Conservation (phyloP, 1,140 invertebrate genomes). For the Geopemphigus sp. region DNA sequence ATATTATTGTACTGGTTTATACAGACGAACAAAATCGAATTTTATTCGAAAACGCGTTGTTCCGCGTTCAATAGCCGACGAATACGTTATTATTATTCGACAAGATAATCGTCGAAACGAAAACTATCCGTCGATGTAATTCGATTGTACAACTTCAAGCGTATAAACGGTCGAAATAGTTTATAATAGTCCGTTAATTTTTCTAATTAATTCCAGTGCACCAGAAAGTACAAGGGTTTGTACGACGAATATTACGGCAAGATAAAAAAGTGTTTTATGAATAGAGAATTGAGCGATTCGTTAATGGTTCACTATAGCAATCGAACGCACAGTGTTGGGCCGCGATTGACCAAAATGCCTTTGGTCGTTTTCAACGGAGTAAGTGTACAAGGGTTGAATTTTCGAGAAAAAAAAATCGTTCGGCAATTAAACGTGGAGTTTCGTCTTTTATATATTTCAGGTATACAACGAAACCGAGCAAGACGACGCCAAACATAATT, state of each 20-base stretch:
- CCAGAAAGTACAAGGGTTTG: slow-evolving; percentile 13
- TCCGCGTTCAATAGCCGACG: no score
- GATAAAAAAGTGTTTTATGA: slow-evolving; percentile 30
- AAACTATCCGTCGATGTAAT: no score
- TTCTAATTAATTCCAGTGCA: slow-evolving; percentile 22
- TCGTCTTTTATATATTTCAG: not conserved
- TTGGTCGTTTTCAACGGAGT: slow-evolving; percentile 14
- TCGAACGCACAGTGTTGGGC: not conserved
- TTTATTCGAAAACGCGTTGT: no score
- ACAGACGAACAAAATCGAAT: no score
- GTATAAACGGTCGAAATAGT: no score
- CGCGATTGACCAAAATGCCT: not conserved
- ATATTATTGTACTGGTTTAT: no score
- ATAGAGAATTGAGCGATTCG: slow-evolving; percentile 3
- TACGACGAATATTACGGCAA: slow-evolving; percentile 1
- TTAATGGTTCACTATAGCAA: not conserved
- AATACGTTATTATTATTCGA: no score
- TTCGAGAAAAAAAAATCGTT: not conserved
- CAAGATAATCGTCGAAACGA: no score
- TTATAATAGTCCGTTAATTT: no score
- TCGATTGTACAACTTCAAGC: no score
- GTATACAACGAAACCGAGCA: slow-evolving; percentile 16
- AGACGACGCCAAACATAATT: not conserved
- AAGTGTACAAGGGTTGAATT: not conserved
- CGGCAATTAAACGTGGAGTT: not conserved